A percentile compares a stretch with the other conserved stretches of the same genome.
Conservation (phyloP, 2,888 invertebrate species). For the Scrobipalpa atriplicella region DNA sequence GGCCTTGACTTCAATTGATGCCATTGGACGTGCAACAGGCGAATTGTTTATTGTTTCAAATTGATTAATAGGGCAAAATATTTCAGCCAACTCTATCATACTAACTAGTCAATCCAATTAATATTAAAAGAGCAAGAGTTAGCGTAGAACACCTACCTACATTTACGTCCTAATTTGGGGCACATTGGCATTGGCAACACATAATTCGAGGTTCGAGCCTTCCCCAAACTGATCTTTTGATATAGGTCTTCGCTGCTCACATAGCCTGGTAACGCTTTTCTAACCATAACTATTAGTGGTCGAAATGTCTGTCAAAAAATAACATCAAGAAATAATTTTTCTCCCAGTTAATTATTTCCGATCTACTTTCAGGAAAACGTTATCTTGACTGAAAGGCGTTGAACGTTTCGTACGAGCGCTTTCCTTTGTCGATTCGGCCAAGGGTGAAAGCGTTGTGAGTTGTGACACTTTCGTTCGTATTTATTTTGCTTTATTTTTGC, state of each 20-base stretch:
- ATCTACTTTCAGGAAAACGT: slow-evolving; percentile 1
- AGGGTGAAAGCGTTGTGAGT: slow-evolving; percentile 52
- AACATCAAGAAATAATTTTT: not conserved
- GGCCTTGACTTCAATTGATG: slow-evolving; percentile 45
- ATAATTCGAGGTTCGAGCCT: no score
- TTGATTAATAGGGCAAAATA: slow-evolving; percentile 29
- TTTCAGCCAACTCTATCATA: not conserved
- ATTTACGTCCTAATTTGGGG: no score
- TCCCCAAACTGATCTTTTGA: no score
- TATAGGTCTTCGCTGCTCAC: no score
- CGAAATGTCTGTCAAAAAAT: no score
- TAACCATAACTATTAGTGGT: no score
- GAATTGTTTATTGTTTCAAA: slow-evolving; percentile 33
- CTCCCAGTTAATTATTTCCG: not conserved
- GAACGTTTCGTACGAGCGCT: slow-evolving; percentile 11
- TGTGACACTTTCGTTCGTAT: slow-evolving; percentile 35
- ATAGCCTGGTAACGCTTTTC: no score
- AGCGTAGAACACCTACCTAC: no score
- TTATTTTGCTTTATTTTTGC: not conserved
- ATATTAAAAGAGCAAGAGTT: not conserved
- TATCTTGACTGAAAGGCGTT: not conserved
- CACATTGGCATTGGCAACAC: no score
- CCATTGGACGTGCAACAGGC: slow-evolving; percentile 30
- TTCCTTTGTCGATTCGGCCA: slow-evolving; percentile 34
- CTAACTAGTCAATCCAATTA: no score